Conservation (phyloP, 2,113 vertebrate species). For the Bothrops jararaca region DNA sequence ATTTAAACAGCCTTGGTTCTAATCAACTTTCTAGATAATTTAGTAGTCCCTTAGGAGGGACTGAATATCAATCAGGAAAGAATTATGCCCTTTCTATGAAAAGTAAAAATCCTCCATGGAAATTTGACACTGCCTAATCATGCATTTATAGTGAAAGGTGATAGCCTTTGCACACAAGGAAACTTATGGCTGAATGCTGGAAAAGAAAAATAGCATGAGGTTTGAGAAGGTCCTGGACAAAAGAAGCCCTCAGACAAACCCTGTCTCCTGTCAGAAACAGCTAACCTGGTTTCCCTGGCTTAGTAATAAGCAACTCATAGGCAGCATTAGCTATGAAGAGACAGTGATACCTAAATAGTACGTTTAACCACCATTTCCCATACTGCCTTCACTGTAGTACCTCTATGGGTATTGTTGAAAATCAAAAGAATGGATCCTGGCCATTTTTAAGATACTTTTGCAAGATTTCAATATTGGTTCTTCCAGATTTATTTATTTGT, state of each 20-base stretch:
- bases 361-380: not conserved
- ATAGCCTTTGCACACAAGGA: not conserved
- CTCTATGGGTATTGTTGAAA: not conserved
- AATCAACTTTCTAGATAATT: not conserved
- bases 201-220: not conserved
- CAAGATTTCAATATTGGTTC: not conserved
- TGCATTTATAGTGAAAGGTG: not conserved
- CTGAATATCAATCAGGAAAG: not conserved
- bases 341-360: not conserved
- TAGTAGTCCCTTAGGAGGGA: not conserved
- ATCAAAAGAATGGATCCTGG: not conserved
- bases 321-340: not conserved
- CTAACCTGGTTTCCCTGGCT: not conserved
- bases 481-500: not conserved
- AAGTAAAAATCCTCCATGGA: not conserved
- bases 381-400: not conserved
- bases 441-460: not conserved
- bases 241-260: not conserved
- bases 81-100: not conserved
- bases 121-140: not conserved
- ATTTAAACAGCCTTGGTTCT: not conserved
- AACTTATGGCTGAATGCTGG: not conserved
- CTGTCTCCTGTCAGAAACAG: not conserved
- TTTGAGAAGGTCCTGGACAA: not conserved
- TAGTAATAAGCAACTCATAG: not conserved